A percentile compares a stretch with the other conserved stretches of the same genome.
These are phyloP conservation scores for Corydoras maculifer DNA, from an alignment of 2,113 vertebrate species.

Conservation along the genomic window DNA sequence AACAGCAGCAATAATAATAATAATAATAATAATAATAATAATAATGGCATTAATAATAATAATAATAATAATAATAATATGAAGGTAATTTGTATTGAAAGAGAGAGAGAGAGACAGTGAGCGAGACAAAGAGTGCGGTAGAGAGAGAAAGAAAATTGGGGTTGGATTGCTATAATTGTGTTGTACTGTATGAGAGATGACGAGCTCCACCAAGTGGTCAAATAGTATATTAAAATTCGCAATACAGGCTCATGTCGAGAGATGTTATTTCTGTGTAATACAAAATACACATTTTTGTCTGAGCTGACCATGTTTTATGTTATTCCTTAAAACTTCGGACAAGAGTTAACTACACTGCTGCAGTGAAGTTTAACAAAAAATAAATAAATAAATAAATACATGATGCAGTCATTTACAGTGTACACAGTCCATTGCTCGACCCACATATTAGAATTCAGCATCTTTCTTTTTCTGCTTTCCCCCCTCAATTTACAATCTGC, in stretches of 20 bases:
- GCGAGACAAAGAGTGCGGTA: neutral
- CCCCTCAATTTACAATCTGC: conserved; percentile 4
- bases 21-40: too few species aligned
- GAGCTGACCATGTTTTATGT: too few species aligned
- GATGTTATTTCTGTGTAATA: too few species aligned
- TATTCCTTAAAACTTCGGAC: too few species aligned
- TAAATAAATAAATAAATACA: too few species aligned
- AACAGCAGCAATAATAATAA: too few species aligned
- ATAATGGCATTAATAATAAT: too few species aligned
- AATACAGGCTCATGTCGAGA: too few species aligned
- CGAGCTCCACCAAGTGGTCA: conserved; percentile 46
- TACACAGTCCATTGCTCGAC: conserved; percentile 13
- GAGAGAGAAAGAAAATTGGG: neutral
- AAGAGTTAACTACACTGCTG: too few species aligned
- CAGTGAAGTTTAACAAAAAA: too few species aligned
- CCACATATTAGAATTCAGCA: neutral
- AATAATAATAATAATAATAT: neutral
- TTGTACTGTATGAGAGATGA: conserved; percentile 28
- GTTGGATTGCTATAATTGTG: neutral
- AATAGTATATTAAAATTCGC: neutral
- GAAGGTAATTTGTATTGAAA: neutral
- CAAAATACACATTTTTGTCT: too few species aligned
- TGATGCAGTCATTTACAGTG: neutral
- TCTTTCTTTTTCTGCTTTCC: neutral
- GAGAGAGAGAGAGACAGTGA: neutral